phyloP scores from a whole-genome alignment of 2,888 invertebrate genomes.

The Drosophila monieri region DNA sequence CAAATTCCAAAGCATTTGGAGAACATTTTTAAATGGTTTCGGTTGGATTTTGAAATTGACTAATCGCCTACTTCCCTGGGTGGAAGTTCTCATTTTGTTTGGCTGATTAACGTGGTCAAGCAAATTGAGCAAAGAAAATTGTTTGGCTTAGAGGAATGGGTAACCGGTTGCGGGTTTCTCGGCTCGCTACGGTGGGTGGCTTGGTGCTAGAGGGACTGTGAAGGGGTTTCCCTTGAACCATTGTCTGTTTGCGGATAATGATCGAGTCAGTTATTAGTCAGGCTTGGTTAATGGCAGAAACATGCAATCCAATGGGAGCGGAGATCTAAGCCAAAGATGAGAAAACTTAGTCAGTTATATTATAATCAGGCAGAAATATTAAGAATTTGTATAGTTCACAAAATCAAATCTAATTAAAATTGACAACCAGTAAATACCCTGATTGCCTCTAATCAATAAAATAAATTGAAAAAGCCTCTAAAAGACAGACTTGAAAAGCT shows the following conservation, averaged over 20 bases:
- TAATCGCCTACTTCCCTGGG: slow-evolving; percentile 58
- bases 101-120: slow-evolving; percentile 70
- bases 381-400: not conserved
- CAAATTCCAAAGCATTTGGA: slow-evolving; percentile 18
- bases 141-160: slow-evolving; percentile 21
- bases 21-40: slow-evolving; percentile 13
- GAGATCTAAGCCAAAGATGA: slow-evolving; percentile 13
- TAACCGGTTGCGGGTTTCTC: slow-evolving; percentile 52
- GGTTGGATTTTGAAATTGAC: slow-evolving; percentile 15
- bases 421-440: not conserved
- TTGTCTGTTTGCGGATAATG: slow-evolving; percentile 36
- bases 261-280: slow-evolving; percentile 58
- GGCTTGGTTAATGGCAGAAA: slow-evolving; percentile 49
- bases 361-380: slow-evolving; percentile 8
- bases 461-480: not conserved
- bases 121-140: slow-evolving; percentile 54
- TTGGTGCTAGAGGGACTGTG: not conserved
- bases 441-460: too few species aligned
- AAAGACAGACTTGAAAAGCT: not conserved
- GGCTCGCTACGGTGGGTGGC: slow-evolving; percentile 32
- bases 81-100: slow-evolving; percentile 33
- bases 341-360: slow-evolving; percentile 37
- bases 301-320: slow-evolving; percentile 30
- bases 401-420: not conserved
- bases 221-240: slow-evolving; percentile 4